Evolutionary conservation across 2,797 vertebrate species (phyloP), one percentile per base, ranked within the genome.

Genomic region (Diplodus puntazzo): DNA sequence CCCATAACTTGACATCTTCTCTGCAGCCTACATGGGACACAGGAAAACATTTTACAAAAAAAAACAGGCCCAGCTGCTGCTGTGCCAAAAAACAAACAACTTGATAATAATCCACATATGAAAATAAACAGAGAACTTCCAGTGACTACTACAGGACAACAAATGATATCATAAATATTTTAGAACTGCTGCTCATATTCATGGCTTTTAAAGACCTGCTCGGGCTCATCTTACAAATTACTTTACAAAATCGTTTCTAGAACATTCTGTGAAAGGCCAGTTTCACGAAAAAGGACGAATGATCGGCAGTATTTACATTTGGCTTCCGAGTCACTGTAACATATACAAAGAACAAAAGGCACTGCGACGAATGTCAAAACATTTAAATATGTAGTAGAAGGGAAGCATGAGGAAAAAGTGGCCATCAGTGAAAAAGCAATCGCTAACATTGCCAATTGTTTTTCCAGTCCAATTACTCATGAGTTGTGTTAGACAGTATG

Each of bases 241-340:
- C 87, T 92, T 79, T 94, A 92, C 90, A 95, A 91, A 88, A 69
- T 61, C 70, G 79, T 80, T 84, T 73, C 83, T 52, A 81, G 84
- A 89, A 87, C 73, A 76, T 81, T 79, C 79, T 79, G 94, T 94
- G 93, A 95, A 94, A 95, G 85, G 85, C 95, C 94, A 94, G 94
- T 94, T 95, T 94, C 93, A 95, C 92, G 77, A 80, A 34, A 30
- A 34, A 79, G 82, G 79, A 92, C 50, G 79, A 84, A 87, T 63
- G 75, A 88, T 81, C 73, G 21, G 65, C 43, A 66, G 81, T 87
- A 93, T 92, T 92, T 93, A 94, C 92, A 94, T 78, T 86, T 84
- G 83, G 70, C 80, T 80, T 83, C 59, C 5, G 45, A 87, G 76
- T 86, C 84, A 86, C 85, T 83, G 82, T 83, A 81, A 92, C 79